Evolutionary conservation across 2,797 vertebrate species (phyloP).

Genomic region (Nannoperca obscura): DNA sequence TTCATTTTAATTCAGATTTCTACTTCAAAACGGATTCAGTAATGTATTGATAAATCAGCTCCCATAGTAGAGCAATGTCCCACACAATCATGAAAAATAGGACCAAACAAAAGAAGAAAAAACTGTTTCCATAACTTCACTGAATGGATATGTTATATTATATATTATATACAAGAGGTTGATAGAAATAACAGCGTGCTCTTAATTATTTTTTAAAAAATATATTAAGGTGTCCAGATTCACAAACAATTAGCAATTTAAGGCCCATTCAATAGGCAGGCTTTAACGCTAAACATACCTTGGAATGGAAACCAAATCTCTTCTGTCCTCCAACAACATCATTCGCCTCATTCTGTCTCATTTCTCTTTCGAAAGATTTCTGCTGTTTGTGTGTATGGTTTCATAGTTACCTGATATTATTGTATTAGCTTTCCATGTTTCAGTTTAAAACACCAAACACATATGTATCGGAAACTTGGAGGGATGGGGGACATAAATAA

Average conservation of each 20-base stretch:
- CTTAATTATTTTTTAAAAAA: neutral
- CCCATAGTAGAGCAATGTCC: neutral
- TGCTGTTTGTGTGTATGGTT: neutral
- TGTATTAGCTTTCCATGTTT: neutral
- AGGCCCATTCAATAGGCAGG: neutral
- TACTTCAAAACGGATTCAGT: neutral
- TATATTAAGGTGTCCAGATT: neutral
- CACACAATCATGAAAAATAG: neutral
- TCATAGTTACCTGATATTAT: neutral
- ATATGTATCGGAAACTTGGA: neutral
- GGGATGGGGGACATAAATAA: constrained; percentile 16
- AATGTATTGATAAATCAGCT: neutral
- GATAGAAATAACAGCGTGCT: neutral
- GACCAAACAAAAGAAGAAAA: neutral
- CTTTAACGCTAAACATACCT: constrained; percentile 3
- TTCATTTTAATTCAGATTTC: neutral
- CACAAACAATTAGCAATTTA: constrained; percentile 10
- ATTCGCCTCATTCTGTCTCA: neutral
- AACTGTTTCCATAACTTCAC: neutral
- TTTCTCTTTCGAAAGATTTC: neutral
- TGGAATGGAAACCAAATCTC: neutral
- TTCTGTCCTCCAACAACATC: neutral
- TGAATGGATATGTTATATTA: too few relatives aligned
- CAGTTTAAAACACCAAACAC: neutral
- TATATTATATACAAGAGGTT: too few relatives aligned